Evolutionary conservation across 2,888 invertebrate genomes (phyloP), one percentile per base, ranked within the genome.

Genomic region (Willowsia nigromaculata): DNA sequence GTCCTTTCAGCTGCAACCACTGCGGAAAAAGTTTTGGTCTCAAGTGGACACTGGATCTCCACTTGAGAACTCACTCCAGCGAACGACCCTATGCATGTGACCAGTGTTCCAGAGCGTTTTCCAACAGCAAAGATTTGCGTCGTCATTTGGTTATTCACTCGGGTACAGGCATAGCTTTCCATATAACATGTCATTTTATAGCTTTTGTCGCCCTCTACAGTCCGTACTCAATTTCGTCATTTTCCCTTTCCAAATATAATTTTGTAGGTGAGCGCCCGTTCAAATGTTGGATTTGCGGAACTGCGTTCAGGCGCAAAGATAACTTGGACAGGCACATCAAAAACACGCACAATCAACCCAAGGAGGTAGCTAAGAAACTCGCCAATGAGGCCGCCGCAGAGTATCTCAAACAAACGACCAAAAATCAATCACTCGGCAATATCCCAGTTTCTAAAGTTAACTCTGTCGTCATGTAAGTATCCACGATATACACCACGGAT

Each of bases 251-350:
- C n/a, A n/a, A n/a, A n/a, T 4, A 7, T 53, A n/a, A 11, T 11
- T 56, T 94, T 94, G 80, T 93, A 96, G 97, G 96, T 93, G 95
- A 95, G 4, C 96, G 96, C 92, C 96, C 96, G 3, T 97, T 95
- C 93, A 95, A 95, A 25, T 97, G 97, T 93, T 95, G 95, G 90
- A 95, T 96, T 33, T 97, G 97, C 93, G 95, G 95, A 9, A 95
- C 96, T 7, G 95, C 95, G 56, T 97, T 97, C 93, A 94, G 96
- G 68, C 94, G 97, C 89, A 96, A 96, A 93, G 97, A 97, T 93
- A 97, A 97, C 93, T 94, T 97, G 90, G 95, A 93, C 71, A 68
- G 93, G 4, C 93, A 93, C 71, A 93, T 92, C 9, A 92, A 92
- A 56, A 93, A 93, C 59, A 92, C 91, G 37, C 93, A 93, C 84